Base-by-base conservation (phyloP, 2,113 vertebrate species). In the Microcebus ravelobensis region DNA sequence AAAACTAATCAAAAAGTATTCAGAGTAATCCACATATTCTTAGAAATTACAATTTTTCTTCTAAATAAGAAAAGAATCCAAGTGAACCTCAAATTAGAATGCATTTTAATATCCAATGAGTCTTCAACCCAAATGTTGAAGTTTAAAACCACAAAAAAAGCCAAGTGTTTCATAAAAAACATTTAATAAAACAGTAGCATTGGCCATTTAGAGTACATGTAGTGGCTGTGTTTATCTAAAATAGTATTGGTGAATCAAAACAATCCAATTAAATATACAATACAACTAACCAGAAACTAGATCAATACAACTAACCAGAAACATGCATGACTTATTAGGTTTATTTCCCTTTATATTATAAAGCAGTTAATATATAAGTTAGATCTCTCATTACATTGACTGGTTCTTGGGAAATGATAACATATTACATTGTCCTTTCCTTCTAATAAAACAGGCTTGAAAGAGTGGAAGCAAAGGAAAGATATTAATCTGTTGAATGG, bases 1-100 rank as follows among this genome's bases (percentile, higher is more conserved):
- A 94, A 76, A 81, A 77, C 92, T 94, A 91, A 81, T 76, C 34
- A 85, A 57, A 88, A 76, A 50, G 4, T 74, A 57, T 34, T 84
- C 50, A 92, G 39, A 83, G 39, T 34, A 90, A 92, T 73, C 7
- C 50, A 85, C 10, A 55, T 85, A 57, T 39, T 91, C 80, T 70
- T 34, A 63, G 36, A 90, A 82, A 91, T 0, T 6, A n/a, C 55
- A 48, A 45, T 91, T 88, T 94, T 86, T 18, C n/a, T 90, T 74
- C 80, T 93, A 90, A 86, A 65, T 85, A 45, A 87, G 34, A 83
- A 36, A 79, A 83, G 80, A 80, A 65, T 85, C 17, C 14, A 91
- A 61, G 18, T 82, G 31, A 70, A 81, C 25, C 31, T 82, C 42
- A 90, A 70, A 48, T 55, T 67, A 73, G 15, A 93, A 79, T 5